Conservation (phyloP, 1,140 invertebrate genomes). For the Leptopilina clavipes region DNA sequence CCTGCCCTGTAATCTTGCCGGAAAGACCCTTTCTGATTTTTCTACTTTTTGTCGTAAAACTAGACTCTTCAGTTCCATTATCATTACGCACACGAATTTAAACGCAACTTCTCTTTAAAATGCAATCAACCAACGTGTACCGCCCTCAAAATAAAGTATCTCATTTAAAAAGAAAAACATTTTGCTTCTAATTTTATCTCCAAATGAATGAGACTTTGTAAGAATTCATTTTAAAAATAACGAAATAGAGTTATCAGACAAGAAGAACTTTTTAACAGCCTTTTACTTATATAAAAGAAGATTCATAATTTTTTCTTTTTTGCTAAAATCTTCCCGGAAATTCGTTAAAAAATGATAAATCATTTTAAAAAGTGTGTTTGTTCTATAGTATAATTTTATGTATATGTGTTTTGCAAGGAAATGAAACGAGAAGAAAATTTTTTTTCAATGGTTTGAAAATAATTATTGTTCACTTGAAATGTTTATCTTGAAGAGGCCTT, state of each 20-base stretch:
- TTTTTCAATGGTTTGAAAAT: background rate
- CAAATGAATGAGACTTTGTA: background rate
- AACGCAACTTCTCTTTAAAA: slow-evolving; percentile 13
- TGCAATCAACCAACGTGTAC: background rate
- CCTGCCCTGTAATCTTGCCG: slow-evolving; percentile 3
- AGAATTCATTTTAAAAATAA: background rate
- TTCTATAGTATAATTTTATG: no score
- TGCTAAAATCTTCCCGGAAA: background rate
- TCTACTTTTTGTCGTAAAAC: slow-evolving; percentile 34
- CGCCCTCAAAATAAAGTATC: slow-evolving; percentile 2
- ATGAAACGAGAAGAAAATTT: background rate
- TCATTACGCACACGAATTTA: slow-evolving; percentile 5
- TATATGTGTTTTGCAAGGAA: no score
- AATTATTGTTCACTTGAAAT: slow-evolving; percentile 3
- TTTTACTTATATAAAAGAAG: background rate
- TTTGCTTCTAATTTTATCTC: background rate
- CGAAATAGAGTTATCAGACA: background rate
- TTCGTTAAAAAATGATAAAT: no score
- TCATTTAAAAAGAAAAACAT: background rate
- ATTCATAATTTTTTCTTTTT: background rate
- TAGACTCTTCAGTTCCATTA: slow-evolving; percentile 27
- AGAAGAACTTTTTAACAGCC: no score
- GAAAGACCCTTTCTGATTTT: slow-evolving; percentile 20
- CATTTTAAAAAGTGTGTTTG: no score
- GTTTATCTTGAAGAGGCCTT: slow-evolving; percentile 13